Conservation (phyloP, 1,140 invertebrate genomes). For the Drosophila melanogaster region DNA sequence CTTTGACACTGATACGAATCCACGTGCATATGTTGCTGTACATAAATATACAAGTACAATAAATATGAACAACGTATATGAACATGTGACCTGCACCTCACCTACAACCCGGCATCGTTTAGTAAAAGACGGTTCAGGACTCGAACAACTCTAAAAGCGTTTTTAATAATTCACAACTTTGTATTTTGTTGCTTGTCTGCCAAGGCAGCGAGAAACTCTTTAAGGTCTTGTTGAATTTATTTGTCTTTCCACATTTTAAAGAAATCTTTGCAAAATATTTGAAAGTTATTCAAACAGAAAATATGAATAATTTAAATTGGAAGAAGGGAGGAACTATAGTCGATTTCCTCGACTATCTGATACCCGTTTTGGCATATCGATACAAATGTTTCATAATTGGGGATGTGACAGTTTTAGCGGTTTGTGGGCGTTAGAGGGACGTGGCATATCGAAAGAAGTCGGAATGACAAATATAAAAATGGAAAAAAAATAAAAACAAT, state of each 20-base stretch:
- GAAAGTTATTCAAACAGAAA: no score
- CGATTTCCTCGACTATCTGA: no score
- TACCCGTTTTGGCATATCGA: no score
- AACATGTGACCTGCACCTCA: constrained; percentile 47
- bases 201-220: constrained; percentile 64
- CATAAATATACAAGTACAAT: background rate
- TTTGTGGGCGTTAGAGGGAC: no score
- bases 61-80: constrained; percentile 17
- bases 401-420: no score
- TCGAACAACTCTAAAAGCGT: constrained; percentile 68
- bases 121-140: constrained; percentile 28
- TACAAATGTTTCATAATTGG: no score
- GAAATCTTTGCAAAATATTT: background rate
- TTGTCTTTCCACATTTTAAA: constrained; percentile 3
- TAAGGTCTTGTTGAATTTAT: constrained; percentile 54
- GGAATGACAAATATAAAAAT: no score
- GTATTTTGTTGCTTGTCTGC: constrained; percentile 43
- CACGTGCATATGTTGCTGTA: constrained; percentile 35
- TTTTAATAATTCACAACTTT: constrained; percentile 72
- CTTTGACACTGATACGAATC: constrained; percentile 50
- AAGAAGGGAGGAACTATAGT: no score
- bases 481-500: background rate
- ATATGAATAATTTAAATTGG: no score
- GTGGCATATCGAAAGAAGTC: no score
- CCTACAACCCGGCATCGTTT: constrained; percentile 31